A percentile compares a stretch with the other conserved stretches of the same genome.
These are phyloP conservation scores for Helicolenus hilgendorfi DNA, from an alignment of 2,797 vertebrate genomes.

Conservation along the genomic window DNA sequence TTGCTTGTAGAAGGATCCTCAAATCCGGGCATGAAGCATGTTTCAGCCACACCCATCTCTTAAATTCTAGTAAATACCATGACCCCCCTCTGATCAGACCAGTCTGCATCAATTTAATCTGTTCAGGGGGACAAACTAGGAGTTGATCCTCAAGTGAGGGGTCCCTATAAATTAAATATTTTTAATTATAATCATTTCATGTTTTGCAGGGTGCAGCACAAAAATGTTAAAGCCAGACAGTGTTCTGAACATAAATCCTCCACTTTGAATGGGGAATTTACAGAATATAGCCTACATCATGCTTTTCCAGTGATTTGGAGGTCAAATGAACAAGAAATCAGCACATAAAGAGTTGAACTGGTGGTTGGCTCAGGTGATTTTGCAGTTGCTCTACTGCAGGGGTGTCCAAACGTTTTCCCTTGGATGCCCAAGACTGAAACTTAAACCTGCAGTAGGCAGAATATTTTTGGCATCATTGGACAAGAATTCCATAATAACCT, in stretches of 20 bases:
- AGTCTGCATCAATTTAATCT: constrained; percentile 4
- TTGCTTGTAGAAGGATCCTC: constrained; percentile 63
- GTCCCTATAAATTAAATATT: background rate
- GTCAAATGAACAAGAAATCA: background rate
- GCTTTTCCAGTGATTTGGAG: background rate
- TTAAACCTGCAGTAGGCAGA: too few species aligned
- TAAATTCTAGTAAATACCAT: constrained; percentile 62
- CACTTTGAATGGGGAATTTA: background rate
- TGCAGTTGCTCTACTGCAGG: background rate
- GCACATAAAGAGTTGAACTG: background rate
- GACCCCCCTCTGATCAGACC: constrained; percentile 22
- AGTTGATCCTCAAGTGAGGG: background rate
- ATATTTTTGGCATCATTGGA: too few species aligned
- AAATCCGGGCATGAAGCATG: constrained; percentile 66
- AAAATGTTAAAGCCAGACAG: background rate
- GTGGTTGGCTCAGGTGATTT: background rate
- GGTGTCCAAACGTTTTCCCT: too few species aligned
- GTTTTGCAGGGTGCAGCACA: background rate
- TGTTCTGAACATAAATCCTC: background rate
- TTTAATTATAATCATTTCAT: background rate
- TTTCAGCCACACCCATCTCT: constrained; percentile 88
- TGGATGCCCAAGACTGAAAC: too few species aligned
- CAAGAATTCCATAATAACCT: too few species aligned
- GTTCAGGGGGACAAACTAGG: background rate
- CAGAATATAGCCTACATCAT: background rate